Base-by-base conservation (phyloP, 2,888 invertebrate species). In the Drosophila tripunctata region DNA sequence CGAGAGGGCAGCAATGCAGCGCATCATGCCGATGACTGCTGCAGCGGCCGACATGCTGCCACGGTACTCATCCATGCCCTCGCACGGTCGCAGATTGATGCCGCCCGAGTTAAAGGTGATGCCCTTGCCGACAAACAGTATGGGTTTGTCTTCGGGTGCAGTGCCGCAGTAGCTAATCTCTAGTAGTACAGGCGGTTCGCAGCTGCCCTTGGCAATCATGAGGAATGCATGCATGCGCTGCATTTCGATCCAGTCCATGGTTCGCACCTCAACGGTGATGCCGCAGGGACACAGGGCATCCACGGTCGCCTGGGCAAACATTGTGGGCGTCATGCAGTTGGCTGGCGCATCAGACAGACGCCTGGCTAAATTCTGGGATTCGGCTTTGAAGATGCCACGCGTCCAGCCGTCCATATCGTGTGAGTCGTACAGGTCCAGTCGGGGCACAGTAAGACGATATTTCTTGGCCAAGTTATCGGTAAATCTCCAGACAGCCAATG, bases 261-360 rank as follows among this genome's bases (percentile, higher is more conserved):
- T 90, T 3, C 91, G 89, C 33, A 92, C 91, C 78, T 91, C 93
- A 0, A 92, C 91, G 0, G 89, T 90, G 19, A 93, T 92, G 14
- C 93, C 93, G 56, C 93, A 93, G 0, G 93, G 93, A 70, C 93
- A 95, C 21, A 95, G 88, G 45, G 93, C 93, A 70, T 94, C 94
- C 2, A 95, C 93, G 1, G 94, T 92, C 0, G 93, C 91, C 88
- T 95, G 92, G 1, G 95, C 94, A 89, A 96, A 96, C 71, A 93
- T 92, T 1, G 94, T 93, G 2, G 96, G 96, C 0, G 96, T 96
- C 94, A 96, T 94, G 77, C 93, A 92, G 89, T 96, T 96, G 10
- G 95, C 94, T 0, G 96, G 95, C 1, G 94, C 93, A 82, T 96
- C 96, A 77, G 93, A 93, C 2, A 96, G 90, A 44, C 93, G 92